phyloP scores from a whole-genome alignment of 2,797 vertebrate species.

The Rhadinocentrus ornatus region DNA sequence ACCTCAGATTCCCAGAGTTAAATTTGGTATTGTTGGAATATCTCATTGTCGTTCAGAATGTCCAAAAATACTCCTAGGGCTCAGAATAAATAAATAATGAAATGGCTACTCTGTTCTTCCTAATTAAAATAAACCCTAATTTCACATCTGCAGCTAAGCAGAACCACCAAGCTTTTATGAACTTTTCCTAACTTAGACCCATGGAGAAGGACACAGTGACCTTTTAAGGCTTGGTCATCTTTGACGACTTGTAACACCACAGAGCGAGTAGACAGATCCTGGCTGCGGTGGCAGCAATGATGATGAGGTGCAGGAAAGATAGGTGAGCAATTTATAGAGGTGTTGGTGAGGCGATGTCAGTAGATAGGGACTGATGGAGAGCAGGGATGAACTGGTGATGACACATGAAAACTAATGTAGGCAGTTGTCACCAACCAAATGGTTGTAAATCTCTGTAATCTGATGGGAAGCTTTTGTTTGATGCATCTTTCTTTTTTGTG shows the following conservation, averaged over 20 bases:
- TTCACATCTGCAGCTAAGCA: too few species aligned
- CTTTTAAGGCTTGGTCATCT: not conserved
- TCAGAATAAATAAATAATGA: too few species aligned
- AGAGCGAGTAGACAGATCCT: not conserved
- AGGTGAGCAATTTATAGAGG: conserved; percentile 38
- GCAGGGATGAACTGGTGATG: not conserved
- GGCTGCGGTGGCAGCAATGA: not conserved
- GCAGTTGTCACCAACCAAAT: not conserved
- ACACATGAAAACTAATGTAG: not conserved
- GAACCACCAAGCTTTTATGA: too few species aligned
- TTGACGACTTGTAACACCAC: not conserved
- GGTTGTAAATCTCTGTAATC: not conserved
- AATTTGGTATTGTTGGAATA: too few species aligned
- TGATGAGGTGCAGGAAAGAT: conserved; percentile 29
- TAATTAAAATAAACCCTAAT: too few species aligned
- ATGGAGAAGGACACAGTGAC: too few species aligned
- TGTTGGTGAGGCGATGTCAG: not conserved
- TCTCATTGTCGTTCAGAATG: too few species aligned
- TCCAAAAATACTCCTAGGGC: too few species aligned
- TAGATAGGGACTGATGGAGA: not conserved
- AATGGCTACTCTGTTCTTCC: too few species aligned
- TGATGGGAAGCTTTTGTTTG: not conserved
- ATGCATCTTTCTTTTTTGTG: too few species aligned
- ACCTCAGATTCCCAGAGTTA: too few species aligned
- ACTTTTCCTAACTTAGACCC: too few species aligned